Evolutionary conservation across 2,888 invertebrate genomes (phyloP).

Genomic region (Venusia cambrica): DNA sequence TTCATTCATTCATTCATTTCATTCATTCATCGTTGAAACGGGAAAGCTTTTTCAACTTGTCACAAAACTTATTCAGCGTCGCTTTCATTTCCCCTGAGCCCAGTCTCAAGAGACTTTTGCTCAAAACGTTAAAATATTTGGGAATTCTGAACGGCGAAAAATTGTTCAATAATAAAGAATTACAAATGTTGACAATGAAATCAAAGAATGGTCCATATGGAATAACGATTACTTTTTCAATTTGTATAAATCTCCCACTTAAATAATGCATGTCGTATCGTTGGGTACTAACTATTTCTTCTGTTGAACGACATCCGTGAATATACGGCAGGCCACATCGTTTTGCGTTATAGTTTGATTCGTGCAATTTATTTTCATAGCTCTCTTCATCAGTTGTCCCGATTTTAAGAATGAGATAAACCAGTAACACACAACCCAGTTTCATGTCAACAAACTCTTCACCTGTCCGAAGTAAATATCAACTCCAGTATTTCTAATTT

Average conservation of each 20-base stretch:
- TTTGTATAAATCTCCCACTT: too few relatives aligned
- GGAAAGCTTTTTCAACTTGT: constrained; percentile 38
- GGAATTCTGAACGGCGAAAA: constrained; percentile 36
- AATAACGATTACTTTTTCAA: constrained; percentile 20
- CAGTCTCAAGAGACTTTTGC: constrained; percentile 37
- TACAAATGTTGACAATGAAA: constrained; percentile 50
- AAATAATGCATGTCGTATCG: too few relatives aligned
- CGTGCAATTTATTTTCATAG: too few relatives aligned
- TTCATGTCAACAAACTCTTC: neutral
- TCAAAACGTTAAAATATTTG: constrained; percentile 44
- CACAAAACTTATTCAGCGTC: constrained; percentile 40
- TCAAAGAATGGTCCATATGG: constrained; percentile 50
- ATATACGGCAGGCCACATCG: too few relatives aligned
- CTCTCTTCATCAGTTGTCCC: too few relatives aligned
- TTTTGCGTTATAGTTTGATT: too few relatives aligned
- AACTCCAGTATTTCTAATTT: constrained; percentile 22
- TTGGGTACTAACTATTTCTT: too few relatives aligned
- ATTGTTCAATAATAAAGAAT: constrained; percentile 39
- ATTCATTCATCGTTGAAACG: constrained; percentile 34
- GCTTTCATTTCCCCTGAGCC: constrained; percentile 39
- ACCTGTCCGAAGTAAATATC: constrained; percentile 12
- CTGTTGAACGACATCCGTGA: too few relatives aligned
- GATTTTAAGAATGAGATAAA: too few relatives aligned
- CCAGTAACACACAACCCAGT: too few relatives aligned
- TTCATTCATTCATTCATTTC: too few relatives aligned